Base-by-base conservation (phyloP, 1,140 invertebrate genomes). In the Telenomus remus region DNA sequence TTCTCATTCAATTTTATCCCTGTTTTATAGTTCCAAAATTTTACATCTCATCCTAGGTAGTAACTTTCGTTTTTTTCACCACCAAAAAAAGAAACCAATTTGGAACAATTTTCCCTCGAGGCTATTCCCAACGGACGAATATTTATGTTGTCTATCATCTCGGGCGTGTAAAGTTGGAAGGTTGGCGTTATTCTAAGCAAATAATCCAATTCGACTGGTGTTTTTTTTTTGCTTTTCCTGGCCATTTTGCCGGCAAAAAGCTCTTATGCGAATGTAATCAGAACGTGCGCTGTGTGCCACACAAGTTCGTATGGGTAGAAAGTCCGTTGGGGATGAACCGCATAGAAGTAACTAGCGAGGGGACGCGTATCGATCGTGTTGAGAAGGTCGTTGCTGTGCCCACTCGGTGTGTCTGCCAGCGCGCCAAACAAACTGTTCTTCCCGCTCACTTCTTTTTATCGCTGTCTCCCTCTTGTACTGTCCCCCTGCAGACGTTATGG, bases 291-390 rank as follows among this genome's bases (percentile, higher is more conserved):
- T 27, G 19, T 27, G 19, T 27, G 19, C 37, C 37, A 9, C 37
- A 39, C 9, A 39, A 39, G 37, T 39, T 39, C 2, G n/a, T 39
- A n/a, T 70, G 65, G 65, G 55, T 60, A 60, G 60, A 59, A 64
- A 48, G 65, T 65, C 54, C 47, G 65, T 50, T 44, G 55, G 60
- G 74, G 63, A 76, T 76, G 68, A 76, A 76, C 74, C 66, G 49
- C 74, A 64, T 71, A 44, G 64, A 42, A 63, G 60, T 76, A 65
- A 69, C 65, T 48, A 60, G 37, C 73, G 65, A 76, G 73, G 73
- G 73, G 66, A 48, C 73, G 65, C 14, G 66, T 76, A 76, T 76
- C 74, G 74, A 76, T 76, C 74, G 74, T 76, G 74, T 76, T 76
- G 73, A 76, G 73, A 76, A 76, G 73, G 73, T 76, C 73, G 73